phyloP scores from a whole-genome alignment of 2,113 vertebrate genomes.

The Isichthys henryi region DNA sequence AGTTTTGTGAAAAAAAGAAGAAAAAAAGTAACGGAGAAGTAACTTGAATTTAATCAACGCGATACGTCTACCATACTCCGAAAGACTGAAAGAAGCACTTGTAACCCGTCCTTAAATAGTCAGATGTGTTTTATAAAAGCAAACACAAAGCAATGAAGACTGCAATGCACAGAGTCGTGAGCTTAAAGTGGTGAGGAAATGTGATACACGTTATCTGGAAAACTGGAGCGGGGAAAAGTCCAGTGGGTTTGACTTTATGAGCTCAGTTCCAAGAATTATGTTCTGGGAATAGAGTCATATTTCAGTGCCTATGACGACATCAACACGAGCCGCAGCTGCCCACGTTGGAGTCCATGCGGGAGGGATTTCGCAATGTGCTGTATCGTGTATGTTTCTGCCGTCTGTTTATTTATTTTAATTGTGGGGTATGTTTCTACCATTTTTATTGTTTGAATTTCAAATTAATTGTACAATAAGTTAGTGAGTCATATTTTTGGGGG shows the following conservation, averaged over 20 bases:
- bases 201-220: slow-evolving; percentile 30
- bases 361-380: not conserved
- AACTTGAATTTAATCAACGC: not conserved
- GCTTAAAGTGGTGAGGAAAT: slow-evolving; percentile 31
- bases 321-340: not conserved
- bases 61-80: not conserved
- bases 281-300: slow-evolving; percentile 61
- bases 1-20: not conserved
- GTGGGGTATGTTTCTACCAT: not conserved
- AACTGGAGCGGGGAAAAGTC: slow-evolving; percentile 35
- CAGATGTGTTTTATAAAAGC: not conserved
- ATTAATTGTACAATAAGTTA: not conserved
- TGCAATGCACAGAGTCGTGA: slow-evolving; percentile 41
- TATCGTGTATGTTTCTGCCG: not conserved
- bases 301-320: slow-evolving; percentile 62
- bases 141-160: not conserved
- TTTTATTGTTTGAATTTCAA: not conserved
- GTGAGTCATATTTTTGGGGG: not conserved
- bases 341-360: not conserved
- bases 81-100: not conserved
- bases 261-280: slow-evolving; percentile 64
- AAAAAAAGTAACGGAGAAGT: not conserved
- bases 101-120: not conserved
- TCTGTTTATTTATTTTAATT: not conserved
- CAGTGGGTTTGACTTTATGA: slow-evolving; percentile 56